A percentile compares a stretch with the other conserved stretches of the same genome.
These are phyloP conservation scores for Pterostichus madidus DNA, from an alignment of 2,888 invertebrate species.

Conservation along the genomic window DNA sequence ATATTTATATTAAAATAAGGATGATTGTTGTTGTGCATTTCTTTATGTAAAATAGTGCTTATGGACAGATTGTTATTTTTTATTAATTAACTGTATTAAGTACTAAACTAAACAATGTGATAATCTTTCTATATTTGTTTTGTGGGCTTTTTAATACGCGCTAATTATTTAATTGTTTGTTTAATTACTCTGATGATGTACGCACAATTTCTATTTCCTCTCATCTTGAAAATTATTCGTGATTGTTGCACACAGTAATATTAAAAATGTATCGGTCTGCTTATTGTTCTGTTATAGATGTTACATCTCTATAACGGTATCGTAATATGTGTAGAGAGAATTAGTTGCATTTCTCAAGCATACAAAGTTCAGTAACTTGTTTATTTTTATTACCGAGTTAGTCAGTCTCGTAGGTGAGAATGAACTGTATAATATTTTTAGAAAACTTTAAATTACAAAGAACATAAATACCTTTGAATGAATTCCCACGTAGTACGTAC, in stretches of 20 bases:
- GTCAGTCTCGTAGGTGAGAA: slow-evolving; percentile 11
- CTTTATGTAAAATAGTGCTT: too few relatives aligned
- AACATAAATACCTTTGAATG: slow-evolving; percentile 17
- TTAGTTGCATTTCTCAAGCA: slow-evolving; percentile 24
- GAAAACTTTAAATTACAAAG: not conserved
- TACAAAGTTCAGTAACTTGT: slow-evolving; percentile 23
- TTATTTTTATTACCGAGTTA: slow-evolving; percentile 26
- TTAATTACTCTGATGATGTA: slow-evolving; percentile 3
- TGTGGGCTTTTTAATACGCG: not conserved
- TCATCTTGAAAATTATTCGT: slow-evolving; percentile 3
- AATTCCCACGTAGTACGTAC: too few relatives aligned
- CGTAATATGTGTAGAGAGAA: not conserved
- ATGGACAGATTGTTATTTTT: too few relatives aligned
- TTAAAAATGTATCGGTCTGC: slow-evolving; percentile 24
- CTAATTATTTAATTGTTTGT: slow-evolving; percentile 6
- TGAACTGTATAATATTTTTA: slow-evolving; percentile 23
- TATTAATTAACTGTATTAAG: too few relatives aligned
- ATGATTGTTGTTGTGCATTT: too few relatives aligned
- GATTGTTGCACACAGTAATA: slow-evolving; percentile 21
- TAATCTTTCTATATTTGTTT: too few relatives aligned
- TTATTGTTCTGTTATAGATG: slow-evolving; percentile 17
- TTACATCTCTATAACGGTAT: not conserved
- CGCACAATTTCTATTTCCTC: slow-evolving; percentile 12
- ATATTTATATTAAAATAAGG: too few relatives aligned
- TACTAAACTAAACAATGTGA: too few relatives aligned